Evolutionary conservation across 1,140 invertebrate genomes (phyloP), one percentile per base, ranked within the genome.

Genomic region (Mercenaria mercenaria): DNA sequence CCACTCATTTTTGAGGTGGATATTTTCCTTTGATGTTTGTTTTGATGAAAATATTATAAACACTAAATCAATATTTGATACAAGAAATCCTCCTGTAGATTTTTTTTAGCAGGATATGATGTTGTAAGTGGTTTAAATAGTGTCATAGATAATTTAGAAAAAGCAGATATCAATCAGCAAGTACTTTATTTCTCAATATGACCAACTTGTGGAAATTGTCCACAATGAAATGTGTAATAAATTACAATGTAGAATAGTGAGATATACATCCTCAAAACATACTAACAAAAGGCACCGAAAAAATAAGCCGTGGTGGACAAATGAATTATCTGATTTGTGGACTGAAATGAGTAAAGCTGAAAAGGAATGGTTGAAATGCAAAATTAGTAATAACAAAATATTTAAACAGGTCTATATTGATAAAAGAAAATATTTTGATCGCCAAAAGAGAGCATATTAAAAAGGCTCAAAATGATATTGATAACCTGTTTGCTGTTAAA

Each of bases 1-100:
- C 41, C 82, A 84, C 29, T 84, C 64, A 47, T 82, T 82, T 41
- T 82, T 82, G 34, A 10, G 34, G 34, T 82, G 80, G 59, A 34
- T 10, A 67, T 6, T 67, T 4, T 67, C 26, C 2, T 37, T 67
- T 32, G 18, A 82, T 52, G 20, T 43, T 20, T 39, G 18, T 26
- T 37, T 1, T 34, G 76, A 29, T 6, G 59, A 34, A 43, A 37
- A 37, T 47, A n/a, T 41, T 41, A 50, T 23, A 39, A 52, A 11
- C 2, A 32, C 4, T 32, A 56, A 82, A 56, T 34, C 18, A 15
- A 64, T 39, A 10, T 69, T 47, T 64, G 59, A 84, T 72, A 41
- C 37, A 32, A 50, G 43, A 32, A 84, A 41, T 23, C 10, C 39
- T 50, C 67, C 67, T 18, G 41, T 10, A 29, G 82, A 84, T 64